Base-by-base conservation (phyloP, 1,140 invertebrate species). In the Dendroctonus valens region DNA sequence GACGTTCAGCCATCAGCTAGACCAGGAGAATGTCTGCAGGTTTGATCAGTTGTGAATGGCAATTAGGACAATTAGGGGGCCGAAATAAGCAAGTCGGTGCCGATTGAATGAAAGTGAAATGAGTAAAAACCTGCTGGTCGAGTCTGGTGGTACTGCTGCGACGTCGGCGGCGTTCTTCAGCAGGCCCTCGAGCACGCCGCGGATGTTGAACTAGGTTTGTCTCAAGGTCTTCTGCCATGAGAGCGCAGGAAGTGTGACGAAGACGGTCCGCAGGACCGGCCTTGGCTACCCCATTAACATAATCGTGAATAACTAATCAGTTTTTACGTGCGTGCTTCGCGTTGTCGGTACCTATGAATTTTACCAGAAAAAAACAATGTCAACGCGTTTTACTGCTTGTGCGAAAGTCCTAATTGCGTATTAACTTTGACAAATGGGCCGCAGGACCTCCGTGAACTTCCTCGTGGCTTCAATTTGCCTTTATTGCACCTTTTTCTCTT, bases 151-250 rank as follows among this genome's bases (percentile, higher is more conserved):
- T 60, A 54, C 61, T 26, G 7, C 49, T 26, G 41, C 55, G 40
- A 7, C 39, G 26, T 14, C 40, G 50, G 41, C 46, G 53, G 42
- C 14, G 26, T 55, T 48, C 50, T 58, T 58, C 65, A 66, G 70
- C 54, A 57, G 50, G 55, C 42, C 70, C 40, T 58, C 44, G 58
- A 66, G 70, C 54, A 57, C 40, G 55, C 42, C 70, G 72, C 75
- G 75, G 75, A 77, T 77, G 72, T 76, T 77, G 75, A 77, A 77
- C 75, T 76, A 77, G 74, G 75, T 75, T 71, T 69, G 75, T 77
- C 75, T 77, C 75, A 77, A 77, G 75, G 75, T 73, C 75, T 75
- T 64, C 53, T 53, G 65, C 64, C 72, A 64, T 71, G 73, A 70
- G 73, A 74, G 69, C 65, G 70, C 70, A 73, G 73, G 70, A 74